Evolutionary conservation across 2,797 vertebrate species (phyloP).

Genomic region (Megaceryle alcyon): DNA sequence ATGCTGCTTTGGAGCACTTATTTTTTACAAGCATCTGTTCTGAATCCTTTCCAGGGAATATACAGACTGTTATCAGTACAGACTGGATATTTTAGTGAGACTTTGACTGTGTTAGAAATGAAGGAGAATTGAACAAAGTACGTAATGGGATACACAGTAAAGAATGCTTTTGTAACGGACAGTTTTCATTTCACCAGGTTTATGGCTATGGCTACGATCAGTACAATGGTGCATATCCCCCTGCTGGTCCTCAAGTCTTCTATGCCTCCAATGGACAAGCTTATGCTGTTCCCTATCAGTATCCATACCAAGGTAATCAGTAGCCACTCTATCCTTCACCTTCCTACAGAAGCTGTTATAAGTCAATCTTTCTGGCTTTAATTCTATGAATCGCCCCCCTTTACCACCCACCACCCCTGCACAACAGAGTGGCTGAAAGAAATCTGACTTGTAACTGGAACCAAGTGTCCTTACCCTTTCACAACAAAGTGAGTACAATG

Average conservation of each 20-base stretch:
- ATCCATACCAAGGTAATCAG: slow-evolving; percentile 84
- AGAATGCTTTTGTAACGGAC: background rate
- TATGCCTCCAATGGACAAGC: slow-evolving; percentile 89
- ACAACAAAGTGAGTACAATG: background rate
- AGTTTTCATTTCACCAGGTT: slow-evolving; percentile 74
- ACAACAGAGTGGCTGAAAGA: background rate
- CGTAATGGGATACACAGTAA: background rate
- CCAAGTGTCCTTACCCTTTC: background rate
- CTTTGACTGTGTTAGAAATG: background rate
- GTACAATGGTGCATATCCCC: slow-evolving; percentile 82
- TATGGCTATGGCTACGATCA: slow-evolving; percentile 87
- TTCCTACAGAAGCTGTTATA: background rate
- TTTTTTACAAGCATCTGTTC: background rate
- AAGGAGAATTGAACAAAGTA: background rate
- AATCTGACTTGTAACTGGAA: background rate
- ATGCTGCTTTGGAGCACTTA: background rate
- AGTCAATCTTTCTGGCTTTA: background rate
- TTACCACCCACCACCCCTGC: background rate
- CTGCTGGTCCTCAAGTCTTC: slow-evolving; percentile 84
- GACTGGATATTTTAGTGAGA: background rate
- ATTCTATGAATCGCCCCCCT: background rate
- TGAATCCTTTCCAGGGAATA: background rate
- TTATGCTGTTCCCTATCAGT: slow-evolving; percentile 87
- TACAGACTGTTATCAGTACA: background rate
- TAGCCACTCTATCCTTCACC: background rate